A percentile compares a stretch with the other conserved stretches of the same genome.
These are phyloP conservation scores for Catharus ustulatus DNA, from an alignment of 2,797 vertebrate genomes.

Conservation along the genomic window DNA sequence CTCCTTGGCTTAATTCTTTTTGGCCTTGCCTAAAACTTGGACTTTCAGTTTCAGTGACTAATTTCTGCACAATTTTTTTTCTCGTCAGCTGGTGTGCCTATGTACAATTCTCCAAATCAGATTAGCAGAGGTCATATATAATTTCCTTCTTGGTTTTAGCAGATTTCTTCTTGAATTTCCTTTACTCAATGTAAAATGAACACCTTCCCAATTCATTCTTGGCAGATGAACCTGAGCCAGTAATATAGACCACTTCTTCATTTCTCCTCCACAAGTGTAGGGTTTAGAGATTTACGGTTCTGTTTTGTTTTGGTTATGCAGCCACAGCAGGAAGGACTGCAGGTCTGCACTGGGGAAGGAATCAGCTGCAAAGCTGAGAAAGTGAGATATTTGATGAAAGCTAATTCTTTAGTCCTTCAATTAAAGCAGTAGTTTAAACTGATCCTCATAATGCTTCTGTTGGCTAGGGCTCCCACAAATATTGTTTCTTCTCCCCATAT, in stretches of 20 bases:
- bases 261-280: background rate
- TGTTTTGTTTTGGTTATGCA: background rate
- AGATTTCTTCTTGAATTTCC: background rate
- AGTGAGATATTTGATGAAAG: background rate
- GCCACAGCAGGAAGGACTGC: background rate
- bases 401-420: background rate
- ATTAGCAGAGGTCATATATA: background rate
- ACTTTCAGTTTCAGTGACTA: background rate
- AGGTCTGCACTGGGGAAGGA: background rate
- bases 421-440: background rate
- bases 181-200: background rate
- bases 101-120: background rate
- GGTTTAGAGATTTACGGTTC: background rate
- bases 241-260: background rate
- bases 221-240: background rate
- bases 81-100: background rate
- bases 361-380: background rate
- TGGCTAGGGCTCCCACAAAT: background rate
- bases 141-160: background rate
- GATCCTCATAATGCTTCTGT: background rate
- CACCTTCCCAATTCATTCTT: background rate
- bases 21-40: background rate
- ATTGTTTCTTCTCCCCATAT: background rate
- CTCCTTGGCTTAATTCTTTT: background rate
- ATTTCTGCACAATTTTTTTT: background rate